Base-by-base conservation (phyloP, 2,888 invertebrate species). In the Plagodis pulveraria region DNA sequence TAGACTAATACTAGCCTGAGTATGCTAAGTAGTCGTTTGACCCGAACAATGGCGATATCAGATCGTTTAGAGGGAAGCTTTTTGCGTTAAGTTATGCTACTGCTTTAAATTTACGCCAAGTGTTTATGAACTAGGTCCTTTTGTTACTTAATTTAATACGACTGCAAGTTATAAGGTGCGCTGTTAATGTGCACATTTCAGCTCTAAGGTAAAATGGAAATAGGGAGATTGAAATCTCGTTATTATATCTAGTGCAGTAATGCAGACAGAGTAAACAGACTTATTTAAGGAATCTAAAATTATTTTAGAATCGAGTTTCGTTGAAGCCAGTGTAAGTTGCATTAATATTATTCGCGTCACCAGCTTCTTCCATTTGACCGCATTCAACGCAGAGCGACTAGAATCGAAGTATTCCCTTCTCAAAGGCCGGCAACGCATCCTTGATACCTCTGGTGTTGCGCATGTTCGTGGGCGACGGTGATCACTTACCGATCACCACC, bases 31-130 rank as follows among this genome's bases (percentile, higher is more conserved):
- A 78, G 71, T 62, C 68, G 68, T 69, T 71, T 72, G 73, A 75
- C 76, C 74, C 73, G 68, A 75, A 83, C 79, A 76, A 73, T 71
- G 70, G 73, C 70, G 73, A 67, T 78, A 80, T 77, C 80, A 77
- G 74, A 79, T 78, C 71, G 78, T 65, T 71, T 70, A 70, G 70
- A 74, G 66, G 66, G 69, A 78, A 76, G 74, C 71, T 75, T 81
- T 81, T 76, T 73, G 73, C 69, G 69, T 70, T 73, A 76, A 79
- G 80, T 80, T 80, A 83, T 77, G 77, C 70, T 62, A 66, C 66
- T 71, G 71, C 72, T 71, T 72, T 71, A 66, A 63, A 76, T 78
- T 77, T 73, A 69, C 66, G 59, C 65, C 65, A 63, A 69, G 67
- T 68, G 69, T 76, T 70, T 70, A 63, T 65, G 63, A 68, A 65